Evolutionary conservation across 2,797 vertebrate species (phyloP).

Genomic region (Linurgus olivaceus): DNA sequence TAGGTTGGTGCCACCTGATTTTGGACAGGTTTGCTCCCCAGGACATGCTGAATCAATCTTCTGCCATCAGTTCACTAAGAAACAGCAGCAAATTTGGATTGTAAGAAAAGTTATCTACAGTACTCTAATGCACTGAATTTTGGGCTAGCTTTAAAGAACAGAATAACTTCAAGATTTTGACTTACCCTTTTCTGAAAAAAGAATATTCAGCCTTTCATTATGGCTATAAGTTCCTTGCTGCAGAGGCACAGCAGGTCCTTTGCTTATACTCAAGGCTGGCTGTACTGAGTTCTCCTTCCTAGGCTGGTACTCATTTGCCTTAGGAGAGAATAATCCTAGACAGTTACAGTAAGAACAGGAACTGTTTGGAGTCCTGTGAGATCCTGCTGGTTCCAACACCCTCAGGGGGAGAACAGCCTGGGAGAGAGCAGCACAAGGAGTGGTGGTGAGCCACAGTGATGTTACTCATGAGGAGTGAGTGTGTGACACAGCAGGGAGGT

Average conservation of each 20-base stretch:
- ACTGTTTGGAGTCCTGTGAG: background rate
- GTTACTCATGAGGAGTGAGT: background rate
- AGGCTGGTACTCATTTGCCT: background rate
- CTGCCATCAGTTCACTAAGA: background rate
- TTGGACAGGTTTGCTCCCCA: background rate
- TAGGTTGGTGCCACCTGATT: background rate
- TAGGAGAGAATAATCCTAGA: background rate
- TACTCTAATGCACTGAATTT: background rate
- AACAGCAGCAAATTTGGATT: background rate
- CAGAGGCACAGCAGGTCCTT: constrained; percentile 19
- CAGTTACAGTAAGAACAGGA: background rate
- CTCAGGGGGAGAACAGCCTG: background rate
- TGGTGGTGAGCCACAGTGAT: background rate
- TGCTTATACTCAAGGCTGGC: background rate
- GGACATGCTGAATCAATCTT: background rate
- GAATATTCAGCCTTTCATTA: constrained; percentile 1
- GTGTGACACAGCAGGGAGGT: background rate
- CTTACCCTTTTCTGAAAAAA: constrained; percentile 32
- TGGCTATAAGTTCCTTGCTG: background rate
- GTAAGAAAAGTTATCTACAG: background rate
- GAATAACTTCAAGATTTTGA: background rate
- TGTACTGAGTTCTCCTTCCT: constrained; percentile 4
- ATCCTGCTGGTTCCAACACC: background rate
- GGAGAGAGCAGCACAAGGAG: background rate
- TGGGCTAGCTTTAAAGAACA: background rate